Base-by-base conservation (phyloP, 2,797 vertebrate species). In the Rhabdomys pumilio region DNA sequence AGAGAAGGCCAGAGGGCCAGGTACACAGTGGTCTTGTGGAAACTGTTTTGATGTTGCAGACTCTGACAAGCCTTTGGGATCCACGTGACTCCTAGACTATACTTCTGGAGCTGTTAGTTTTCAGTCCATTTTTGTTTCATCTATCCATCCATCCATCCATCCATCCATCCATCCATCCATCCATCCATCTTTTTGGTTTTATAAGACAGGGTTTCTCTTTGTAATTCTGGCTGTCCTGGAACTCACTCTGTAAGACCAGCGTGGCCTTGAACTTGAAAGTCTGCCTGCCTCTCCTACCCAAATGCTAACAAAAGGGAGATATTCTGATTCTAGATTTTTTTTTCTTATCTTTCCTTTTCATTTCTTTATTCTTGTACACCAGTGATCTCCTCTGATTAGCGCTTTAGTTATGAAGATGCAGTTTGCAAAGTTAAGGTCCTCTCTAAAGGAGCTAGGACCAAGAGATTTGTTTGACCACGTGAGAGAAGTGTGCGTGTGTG, bases 401-500 rank as follows among this genome's bases (percentile, higher is more conserved):
- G 65, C 1, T 59, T 79, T 89, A 87, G 50, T 93, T 87, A 67
- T 87, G 24, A 69, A 91, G 73, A 61, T 63, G 61, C 3, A 69
- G 1, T 88, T 95, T 93, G 26, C 87, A 87, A 41, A 83, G 55
- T 44, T 86, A 96, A 95, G 53, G 59, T 88, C 75, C 94, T 72
- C 53, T 47, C 86, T 53, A 84, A 79, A 65, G 50, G 29, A 96
- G 69, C 57, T 31, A 85, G 61, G 79, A 86, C 22, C 61, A 88
- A 12, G 95, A 44, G 31, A 73, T 93, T 95, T 81, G 8, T 93
- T 97, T 79, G 6, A 65, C 61, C 31, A 2, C 29, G 1, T 82
- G 55, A 80, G 83, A 93, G 88, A 80, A 72, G 61, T n/a, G 9
- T 50, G 50, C 11, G 50, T 11, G 50, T 50, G 50, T 50, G 50